phyloP scores from a whole-genome alignment of 2,888 invertebrate species.

The Xestia ashworthii region DNA sequence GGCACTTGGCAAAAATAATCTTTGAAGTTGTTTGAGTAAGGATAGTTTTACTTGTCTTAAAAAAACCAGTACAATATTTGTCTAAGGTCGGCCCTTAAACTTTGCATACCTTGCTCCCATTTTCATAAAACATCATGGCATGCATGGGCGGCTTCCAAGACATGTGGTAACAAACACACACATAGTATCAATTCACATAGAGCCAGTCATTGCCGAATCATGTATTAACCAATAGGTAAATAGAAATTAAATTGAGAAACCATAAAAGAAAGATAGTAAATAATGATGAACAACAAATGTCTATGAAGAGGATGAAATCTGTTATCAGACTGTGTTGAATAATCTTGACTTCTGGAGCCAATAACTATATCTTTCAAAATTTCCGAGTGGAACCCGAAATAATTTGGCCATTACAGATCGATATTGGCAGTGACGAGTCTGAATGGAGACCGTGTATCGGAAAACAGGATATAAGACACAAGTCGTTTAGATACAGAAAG shows the following conservation, averaged over 20 bases:
- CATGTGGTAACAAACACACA: conserved; percentile 60
- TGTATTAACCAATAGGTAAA: not conserved
- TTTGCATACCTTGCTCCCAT: conserved; percentile 57
- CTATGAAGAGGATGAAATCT: not conserved
- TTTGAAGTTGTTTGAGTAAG: conserved; percentile 3
- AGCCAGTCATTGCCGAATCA: not conserved
- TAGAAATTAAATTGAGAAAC: not conserved
- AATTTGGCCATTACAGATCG: not conserved
- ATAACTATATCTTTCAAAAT: not conserved
- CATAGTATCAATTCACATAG: conserved; percentile 28
- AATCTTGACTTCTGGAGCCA: not conserved
- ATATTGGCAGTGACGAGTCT: not conserved
- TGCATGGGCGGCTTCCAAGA: conserved; percentile 53
- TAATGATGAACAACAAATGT: not conserved
- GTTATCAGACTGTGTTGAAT: not conserved
- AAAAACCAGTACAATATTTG: not conserved
- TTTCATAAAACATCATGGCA: conserved; percentile 41
- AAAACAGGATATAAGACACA: not conserved
- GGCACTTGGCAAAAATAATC: not conserved
- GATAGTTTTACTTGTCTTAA: not conserved
- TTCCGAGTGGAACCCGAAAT: not conserved
- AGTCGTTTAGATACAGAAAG: not conserved
- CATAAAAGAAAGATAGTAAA: not conserved
- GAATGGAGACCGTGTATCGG: not conserved
- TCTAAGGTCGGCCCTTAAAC: conserved; percentile 43